These are phyloP conservation scores for Poecilia gillii DNA, from an alignment of 2,797 vertebrate genomes.

Conservation along the genomic window DNA sequence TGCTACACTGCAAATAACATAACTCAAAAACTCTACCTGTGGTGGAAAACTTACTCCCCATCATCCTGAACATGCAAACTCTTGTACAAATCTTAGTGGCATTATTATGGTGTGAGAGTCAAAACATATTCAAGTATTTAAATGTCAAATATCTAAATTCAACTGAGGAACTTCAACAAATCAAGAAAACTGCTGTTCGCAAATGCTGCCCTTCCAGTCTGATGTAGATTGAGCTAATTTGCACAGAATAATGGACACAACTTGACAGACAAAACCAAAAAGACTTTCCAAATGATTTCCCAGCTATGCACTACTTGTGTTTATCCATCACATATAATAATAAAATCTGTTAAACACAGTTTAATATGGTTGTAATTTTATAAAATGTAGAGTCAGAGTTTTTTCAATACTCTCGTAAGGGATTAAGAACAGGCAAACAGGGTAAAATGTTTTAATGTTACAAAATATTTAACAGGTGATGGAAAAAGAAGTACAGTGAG, in stretches of 20 bases:
- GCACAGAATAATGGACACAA: not conserved
- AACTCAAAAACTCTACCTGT: not conserved
- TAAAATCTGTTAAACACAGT: not conserved
- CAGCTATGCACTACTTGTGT: not conserved
- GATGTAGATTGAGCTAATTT: not conserved
- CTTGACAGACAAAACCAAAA: not conserved
- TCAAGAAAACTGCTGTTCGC: not conserved
- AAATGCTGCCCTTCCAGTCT: not conserved
- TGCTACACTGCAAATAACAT: not conserved
- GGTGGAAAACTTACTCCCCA: not conserved
- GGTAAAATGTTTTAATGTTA: constrained; percentile 5
- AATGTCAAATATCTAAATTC: not conserved
- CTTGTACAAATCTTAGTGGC: not conserved
- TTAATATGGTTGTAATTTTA: not conserved
- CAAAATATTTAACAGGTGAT: not conserved
- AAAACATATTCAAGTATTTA: not conserved
- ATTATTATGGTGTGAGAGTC: not conserved
- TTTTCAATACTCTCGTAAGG: not conserved
- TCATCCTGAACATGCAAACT: not conserved
- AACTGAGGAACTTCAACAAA: not conserved
- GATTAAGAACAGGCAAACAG: not conserved
- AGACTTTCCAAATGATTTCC: not conserved
- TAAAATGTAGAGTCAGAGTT: not conserved
- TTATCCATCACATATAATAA: not conserved
- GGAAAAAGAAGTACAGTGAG: not conserved